Conservation (phyloP, 2,113 vertebrate species). For the Polyodon spathula region DNA sequence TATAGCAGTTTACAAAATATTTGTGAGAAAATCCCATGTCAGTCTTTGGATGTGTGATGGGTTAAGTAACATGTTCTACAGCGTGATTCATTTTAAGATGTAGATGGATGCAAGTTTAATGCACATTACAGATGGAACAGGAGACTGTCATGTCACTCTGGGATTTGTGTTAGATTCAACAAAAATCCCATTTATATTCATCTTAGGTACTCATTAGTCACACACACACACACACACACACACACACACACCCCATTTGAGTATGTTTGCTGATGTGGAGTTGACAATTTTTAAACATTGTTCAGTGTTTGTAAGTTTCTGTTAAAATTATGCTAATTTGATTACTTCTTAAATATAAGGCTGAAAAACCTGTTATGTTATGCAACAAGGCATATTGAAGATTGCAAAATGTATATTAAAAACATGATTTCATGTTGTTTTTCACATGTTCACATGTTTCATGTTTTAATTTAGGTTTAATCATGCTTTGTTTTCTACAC, state of each 20-base stretch:
- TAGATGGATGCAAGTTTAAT: neutral
- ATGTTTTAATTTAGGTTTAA: too few relatives aligned
- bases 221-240: too few relatives aligned
- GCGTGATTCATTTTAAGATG: neutral
- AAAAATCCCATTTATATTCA: conserved; percentile 1
- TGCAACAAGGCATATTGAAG: too few relatives aligned
- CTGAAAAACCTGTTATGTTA: too few relatives aligned
- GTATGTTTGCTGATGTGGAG: neutral
- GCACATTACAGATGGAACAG: neutral
- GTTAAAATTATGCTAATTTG: neutral
- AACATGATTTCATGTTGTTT: too few relatives aligned
- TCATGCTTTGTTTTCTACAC: too few relatives aligned
- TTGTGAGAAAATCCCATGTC: too few relatives aligned
- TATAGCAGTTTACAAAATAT: too few relatives aligned
- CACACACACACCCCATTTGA: neutral
- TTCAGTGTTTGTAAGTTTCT: neutral
- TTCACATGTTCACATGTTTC: too few relatives aligned
- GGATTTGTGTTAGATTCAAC: conserved; percentile 1
- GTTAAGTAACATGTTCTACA: neutral
- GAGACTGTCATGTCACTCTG: neutral
- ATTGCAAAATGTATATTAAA: too few relatives aligned
- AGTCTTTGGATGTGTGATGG: neutral
- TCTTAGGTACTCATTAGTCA: neutral
- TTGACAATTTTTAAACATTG: neutral
- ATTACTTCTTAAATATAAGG: neutral